Base-by-base conservation (phyloP, 2,888 invertebrate species). In the Troglohyphantes excavatus region DNA sequence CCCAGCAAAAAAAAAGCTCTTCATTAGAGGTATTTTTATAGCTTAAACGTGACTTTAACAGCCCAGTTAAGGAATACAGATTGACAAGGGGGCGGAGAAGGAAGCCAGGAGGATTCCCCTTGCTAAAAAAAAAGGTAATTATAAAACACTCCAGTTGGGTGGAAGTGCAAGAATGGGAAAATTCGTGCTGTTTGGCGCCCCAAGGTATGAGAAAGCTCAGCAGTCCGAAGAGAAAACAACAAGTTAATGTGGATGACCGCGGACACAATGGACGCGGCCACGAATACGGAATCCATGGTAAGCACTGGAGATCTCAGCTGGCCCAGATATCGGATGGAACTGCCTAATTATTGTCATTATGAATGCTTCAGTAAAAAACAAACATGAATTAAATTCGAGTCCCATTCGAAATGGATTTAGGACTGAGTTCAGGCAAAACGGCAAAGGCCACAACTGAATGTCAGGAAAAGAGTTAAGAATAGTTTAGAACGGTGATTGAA, bases 81-180 rank as follows among this genome's bases (percentile, higher is more conserved):
- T 78, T 63, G 65, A 65, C 63, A 78, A 65, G 78, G 78, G 63
- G 78, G 78, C 78, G 78, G 63, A 39, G 26, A 78, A 26, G 65
- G 65, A 78, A 78, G 39, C 23, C 9, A 43, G 6, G 26, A 26
- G 39, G 27, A 65, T 21, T 43, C 39, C n/a, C 33, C 68, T 33
- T 27, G 33, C 27, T 68, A n/a, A 29, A 29, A n/a, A 29, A 29
- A 5, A 68, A 33, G 29, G 65, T 63, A 78, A 65, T 63, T 65
- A 63, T 13, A 65, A 26, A 61, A 46, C 63, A 53, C 61, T 19
- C 27, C 33, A 19, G 21, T 39, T 53, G 53, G 27, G 19, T 26
- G 33, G 33, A 63, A 39, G 59, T 33, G 33, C 39, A 19, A 70
- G 19, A 67, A 67, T 9, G 11, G 33, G 68, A 21, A 6, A 19